These are phyloP conservation scores for Stenichneumon culpator DNA, from an alignment of 2,888 invertebrate species.

Conservation along the genomic window DNA sequence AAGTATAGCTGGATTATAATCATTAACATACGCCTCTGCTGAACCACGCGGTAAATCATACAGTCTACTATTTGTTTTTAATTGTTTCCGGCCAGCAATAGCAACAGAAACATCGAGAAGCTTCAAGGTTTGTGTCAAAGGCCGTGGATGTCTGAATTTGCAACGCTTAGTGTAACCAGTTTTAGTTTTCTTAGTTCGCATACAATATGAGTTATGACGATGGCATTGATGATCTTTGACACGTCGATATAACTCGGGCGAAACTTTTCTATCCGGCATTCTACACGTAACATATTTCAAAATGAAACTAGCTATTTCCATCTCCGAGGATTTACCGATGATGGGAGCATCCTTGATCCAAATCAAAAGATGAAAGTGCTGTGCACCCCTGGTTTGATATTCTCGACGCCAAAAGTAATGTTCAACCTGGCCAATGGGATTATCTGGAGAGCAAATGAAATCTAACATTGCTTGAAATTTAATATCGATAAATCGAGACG, in stretches of 20 bases:
- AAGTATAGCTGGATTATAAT: constrained; percentile 61
- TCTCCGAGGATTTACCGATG: constrained; percentile 69
- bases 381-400: constrained; percentile 74
- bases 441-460: constrained; percentile 73
- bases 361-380: constrained; percentile 72
- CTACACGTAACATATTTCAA: constrained; percentile 70
- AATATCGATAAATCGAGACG: constrained; percentile 76
- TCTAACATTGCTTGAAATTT: constrained; percentile 77
- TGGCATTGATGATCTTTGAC: constrained; percentile 17
- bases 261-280: constrained; percentile 70
- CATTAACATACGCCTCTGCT: constrained; percentile 71
- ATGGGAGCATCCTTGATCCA: constrained; percentile 76
- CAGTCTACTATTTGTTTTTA: constrained; percentile 71
- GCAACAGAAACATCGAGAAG: constrained; percentile 71
- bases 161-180: constrained; percentile 65
- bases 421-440: constrained; percentile 70
- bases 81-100: constrained; percentile 73
- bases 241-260: constrained; percentile 71
- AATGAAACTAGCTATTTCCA: constrained; percentile 72
- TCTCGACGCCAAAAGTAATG: constrained; percentile 56
- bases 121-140: neutral
- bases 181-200: constrained; percentile 45
- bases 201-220: constrained; percentile 13
- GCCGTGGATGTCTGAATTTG: constrained; percentile 7
- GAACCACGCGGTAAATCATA: constrained; percentile 74